phyloP scores from a whole-genome alignment of 2,797 vertebrate genomes.

The Fistularia commersonii region DNA sequence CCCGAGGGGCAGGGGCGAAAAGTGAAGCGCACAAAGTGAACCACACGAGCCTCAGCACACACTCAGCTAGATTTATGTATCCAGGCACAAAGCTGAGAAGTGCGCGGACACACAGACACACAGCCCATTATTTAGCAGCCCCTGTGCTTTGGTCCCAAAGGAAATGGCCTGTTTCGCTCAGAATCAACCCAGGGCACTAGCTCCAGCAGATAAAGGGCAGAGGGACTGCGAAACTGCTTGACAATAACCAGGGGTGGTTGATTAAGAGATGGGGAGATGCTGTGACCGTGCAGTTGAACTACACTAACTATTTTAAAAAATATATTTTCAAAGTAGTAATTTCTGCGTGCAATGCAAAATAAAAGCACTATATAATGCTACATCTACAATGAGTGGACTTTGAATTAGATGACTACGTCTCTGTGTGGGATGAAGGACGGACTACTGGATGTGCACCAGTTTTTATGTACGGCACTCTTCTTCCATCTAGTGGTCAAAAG shows the following conservation, averaged over 20 bases:
- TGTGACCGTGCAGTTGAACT: too few relatives aligned
- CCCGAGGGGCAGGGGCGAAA: constrained; percentile 32
- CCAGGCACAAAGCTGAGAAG: constrained; percentile 23
- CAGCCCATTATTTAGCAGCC: constrained; percentile 32
- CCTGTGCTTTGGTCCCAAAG: constrained; percentile 54
- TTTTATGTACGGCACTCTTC: constrained; percentile 23
- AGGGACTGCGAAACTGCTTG: constrained; percentile 61
- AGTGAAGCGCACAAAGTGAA: constrained; percentile 13
- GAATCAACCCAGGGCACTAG: constrained; percentile 62
- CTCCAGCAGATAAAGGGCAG: constrained; percentile 47
- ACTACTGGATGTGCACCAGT: too few relatives aligned
- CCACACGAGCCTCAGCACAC: constrained; percentile 21
- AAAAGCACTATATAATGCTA: too few relatives aligned
- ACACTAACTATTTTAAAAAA: too few relatives aligned
- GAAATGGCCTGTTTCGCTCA: constrained; percentile 68
- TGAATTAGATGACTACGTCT: too few relatives aligned
- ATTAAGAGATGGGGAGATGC: constrained; percentile 43
- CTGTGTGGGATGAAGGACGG: too few relatives aligned
- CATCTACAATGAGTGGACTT: too few relatives aligned
- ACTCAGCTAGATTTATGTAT: constrained; percentile 26
- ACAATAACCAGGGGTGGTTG: constrained; percentile 45
- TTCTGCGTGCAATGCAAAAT: too few relatives aligned
- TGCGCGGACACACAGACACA: constrained; percentile 30
- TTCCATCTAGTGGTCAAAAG: constrained; percentile 68
- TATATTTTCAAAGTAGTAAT: too few relatives aligned